Evolutionary conservation across 2,888 invertebrate species (phyloP).

Genomic region (Aproaerema taeniolella): DNA sequence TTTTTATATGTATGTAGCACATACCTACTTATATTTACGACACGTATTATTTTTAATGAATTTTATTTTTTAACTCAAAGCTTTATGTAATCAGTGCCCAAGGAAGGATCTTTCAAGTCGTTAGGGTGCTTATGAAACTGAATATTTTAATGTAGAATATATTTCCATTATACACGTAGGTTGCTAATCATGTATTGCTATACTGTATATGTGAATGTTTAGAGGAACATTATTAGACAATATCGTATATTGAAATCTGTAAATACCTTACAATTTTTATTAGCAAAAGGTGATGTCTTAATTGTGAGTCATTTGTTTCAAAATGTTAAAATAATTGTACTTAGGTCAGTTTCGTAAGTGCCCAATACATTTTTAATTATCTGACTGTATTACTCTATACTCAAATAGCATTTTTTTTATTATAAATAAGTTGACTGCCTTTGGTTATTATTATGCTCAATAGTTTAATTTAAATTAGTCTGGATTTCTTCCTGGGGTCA

Average conservation of each 20-base stretch:
- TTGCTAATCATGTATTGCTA: background rate
- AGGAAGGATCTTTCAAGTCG: conserved; percentile 10
- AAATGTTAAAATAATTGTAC: background rate
- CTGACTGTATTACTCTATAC: conserved; percentile 52
- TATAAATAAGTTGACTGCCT: conserved; percentile 66
- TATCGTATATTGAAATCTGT: background rate
- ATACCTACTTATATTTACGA: conserved; percentile 24
- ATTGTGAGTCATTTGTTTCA: background rate
- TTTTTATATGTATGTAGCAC: conserved; percentile 26
- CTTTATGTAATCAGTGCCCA: conserved; percentile 14
- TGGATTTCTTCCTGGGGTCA: conserved; percentile 27
- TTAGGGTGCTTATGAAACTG: conserved; percentile 9
- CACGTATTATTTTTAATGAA: conserved; percentile 26
- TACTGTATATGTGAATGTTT: background rate
- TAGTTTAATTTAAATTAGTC: conserved; percentile 43
- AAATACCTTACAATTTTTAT: background rate
- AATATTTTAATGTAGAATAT: background rate
- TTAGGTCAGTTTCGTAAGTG: conserved; percentile 7
- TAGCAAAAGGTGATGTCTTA: background rate
- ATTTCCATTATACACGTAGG: too few relatives aligned
- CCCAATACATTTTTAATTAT: conserved; percentile 5
- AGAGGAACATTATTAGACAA: background rate
- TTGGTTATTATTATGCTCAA: conserved; percentile 70
- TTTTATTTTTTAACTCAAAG: conserved; percentile 23
- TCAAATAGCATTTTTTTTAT: conserved; percentile 61